phyloP scores from a whole-genome alignment of 64 coral and sea anemone genomes.

The Orbicella faveolata region DNA sequence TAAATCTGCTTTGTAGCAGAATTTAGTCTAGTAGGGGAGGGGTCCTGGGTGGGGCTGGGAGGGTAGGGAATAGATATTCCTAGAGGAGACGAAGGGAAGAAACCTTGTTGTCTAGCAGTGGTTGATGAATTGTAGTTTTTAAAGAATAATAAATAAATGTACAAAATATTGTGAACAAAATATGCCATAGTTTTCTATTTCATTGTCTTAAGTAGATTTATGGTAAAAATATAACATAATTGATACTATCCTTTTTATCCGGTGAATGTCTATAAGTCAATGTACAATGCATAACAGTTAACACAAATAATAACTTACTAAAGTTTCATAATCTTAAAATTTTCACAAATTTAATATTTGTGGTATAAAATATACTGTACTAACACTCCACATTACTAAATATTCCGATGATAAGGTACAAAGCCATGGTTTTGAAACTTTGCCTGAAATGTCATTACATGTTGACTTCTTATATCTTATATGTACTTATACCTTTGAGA shows the following conservation, averaged over 20 bases:
- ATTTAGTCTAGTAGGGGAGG: not conserved
- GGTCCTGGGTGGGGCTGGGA: not conserved
- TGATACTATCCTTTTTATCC: not conserved
- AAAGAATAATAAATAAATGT: constrained; percentile 23
- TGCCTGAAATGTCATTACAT: too few relatives aligned
- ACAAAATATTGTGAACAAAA: constrained; percentile 17
- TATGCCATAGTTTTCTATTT: not conserved
- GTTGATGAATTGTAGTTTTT: not conserved
- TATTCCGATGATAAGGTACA: too few relatives aligned
- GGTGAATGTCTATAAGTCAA: not conserved
- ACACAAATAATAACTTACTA: too few relatives aligned
- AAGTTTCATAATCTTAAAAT: too few relatives aligned
- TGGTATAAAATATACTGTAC: too few relatives aligned
- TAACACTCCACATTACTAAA: too few relatives aligned
- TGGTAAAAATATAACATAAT: not conserved
- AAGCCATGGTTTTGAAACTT: too few relatives aligned
- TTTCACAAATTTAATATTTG: too few relatives aligned
- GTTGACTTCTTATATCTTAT: too few relatives aligned
- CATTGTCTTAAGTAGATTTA: not conserved
- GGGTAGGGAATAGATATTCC: too few relatives aligned
- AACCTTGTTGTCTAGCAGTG: not conserved
- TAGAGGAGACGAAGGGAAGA: not conserved
- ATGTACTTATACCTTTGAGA: too few relatives aligned
- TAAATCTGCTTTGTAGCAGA: not conserved
- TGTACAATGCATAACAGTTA: not conserved